Base-by-base conservation (phyloP, 1,140 invertebrate species). In the Anoplophora glabripennis region DNA sequence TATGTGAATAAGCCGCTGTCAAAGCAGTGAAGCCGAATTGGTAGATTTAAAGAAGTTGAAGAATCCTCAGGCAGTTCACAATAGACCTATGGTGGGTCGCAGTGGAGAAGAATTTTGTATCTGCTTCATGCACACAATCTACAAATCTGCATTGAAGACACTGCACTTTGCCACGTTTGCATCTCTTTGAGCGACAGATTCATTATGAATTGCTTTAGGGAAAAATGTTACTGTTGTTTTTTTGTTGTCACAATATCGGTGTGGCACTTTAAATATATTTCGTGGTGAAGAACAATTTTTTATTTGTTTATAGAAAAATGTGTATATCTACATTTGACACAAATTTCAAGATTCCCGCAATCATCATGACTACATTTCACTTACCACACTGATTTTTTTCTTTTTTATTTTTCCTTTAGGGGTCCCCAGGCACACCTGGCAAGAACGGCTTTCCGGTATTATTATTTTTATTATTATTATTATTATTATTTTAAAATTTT, bases 401-500 rank as follows among this genome's bases (percentile, higher is more conserved):
- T 68, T 64, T 66, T 71, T 66, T 73, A 60, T 61, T 66, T 65
- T 66, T 69, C 58, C 59, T 86, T 86, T 83, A 90, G 89, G 90
- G 90, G 75, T 77, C 83, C 66, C 81, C 85, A 75, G 89, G 89
- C 76, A 82, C 86, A 68, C 81, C 87, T 66, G 89, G 89, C 73
- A 91, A 91, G 80, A 90, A 89, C 78, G 90, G 90, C 82, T 92
- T 92, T 85, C 90, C 89, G 86, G 90, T 93, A 91, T 79, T 77
- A 79, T 79, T 72, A 72, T 78, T 81, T 76, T 74, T 77, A 80
- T 66, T 54, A 77, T 78, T 72, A 70, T 75, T 62, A 57, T 44
- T 69, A 57, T 46, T 14, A 49, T 63, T 42, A 61, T 12, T 33
- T 18, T 49, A n/a, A 18, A 49, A 33, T 34, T 49, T 36, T 61